Conservation (phyloP, 2,888 invertebrate species). For the Platerodrilus igneus region DNA sequence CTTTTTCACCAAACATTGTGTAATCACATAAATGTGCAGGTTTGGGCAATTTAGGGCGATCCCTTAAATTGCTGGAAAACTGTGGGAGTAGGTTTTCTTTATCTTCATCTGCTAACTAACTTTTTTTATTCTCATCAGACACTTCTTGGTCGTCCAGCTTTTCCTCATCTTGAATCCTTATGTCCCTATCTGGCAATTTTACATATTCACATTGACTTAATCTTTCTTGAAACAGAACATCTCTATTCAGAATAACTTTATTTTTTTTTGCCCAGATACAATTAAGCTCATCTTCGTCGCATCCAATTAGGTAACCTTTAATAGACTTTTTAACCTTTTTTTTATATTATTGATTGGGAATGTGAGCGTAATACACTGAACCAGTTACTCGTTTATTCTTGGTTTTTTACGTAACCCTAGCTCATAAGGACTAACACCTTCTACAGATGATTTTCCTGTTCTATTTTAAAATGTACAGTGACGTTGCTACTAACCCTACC, state of each 20-base stretch:
- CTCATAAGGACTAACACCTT: slow-evolving; percentile 3
- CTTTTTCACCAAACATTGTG: too few relatives aligned
- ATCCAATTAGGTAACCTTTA: background rate
- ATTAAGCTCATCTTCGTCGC: background rate
- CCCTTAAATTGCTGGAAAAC: too few relatives aligned
- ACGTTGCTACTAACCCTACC: background rate
- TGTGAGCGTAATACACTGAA: background rate
- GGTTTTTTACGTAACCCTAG: slow-evolving; percentile 3
- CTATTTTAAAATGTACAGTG: background rate
- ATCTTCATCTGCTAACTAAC: too few relatives aligned
- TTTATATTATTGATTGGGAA: background rate
- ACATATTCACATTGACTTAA: too few relatives aligned
- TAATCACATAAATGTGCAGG: too few relatives aligned
- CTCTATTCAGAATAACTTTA: background rate
- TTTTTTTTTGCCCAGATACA: background rate
- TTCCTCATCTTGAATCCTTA: too few relatives aligned
- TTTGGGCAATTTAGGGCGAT: too few relatives aligned
- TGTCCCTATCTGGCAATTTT: too few relatives aligned
- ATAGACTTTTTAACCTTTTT: slow-evolving; percentile 3
- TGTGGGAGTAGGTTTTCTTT: too few relatives aligned
- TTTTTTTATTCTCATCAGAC: too few relatives aligned
- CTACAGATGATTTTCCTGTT: too few relatives aligned
- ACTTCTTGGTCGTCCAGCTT: too few relatives aligned
- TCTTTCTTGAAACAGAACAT: background rate
- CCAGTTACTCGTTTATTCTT: slow-evolving; percentile 2